phyloP scores from a whole-genome alignment of 2,113 vertebrate species.

The Rhynchopsitta pachyrhyncha region DNA sequence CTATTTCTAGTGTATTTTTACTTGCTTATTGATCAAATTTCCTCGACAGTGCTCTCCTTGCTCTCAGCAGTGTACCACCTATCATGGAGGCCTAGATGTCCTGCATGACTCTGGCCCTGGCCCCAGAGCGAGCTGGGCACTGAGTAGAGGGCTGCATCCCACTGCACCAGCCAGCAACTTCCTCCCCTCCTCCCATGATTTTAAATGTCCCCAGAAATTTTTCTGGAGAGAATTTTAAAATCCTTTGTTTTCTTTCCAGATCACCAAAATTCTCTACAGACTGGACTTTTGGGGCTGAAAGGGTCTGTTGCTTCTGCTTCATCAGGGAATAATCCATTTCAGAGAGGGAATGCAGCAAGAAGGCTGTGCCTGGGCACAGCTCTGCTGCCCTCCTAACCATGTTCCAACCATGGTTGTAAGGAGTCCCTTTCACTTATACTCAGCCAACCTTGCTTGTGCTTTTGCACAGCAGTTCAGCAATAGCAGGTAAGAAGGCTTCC shows the following conservation, averaged over 20 bases:
- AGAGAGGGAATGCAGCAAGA: not conserved
- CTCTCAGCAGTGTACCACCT: not conserved
- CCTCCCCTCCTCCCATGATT: not conserved
- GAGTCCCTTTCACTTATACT: not conserved
- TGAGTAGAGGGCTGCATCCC: not conserved
- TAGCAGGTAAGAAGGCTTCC: not conserved
- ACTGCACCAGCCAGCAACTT: not conserved
- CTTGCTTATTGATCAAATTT: not conserved
- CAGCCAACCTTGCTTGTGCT: not conserved
- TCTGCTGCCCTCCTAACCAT: rapidly evolving
- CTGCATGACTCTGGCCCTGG: not conserved
- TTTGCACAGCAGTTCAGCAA: not conserved
- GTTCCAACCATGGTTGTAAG: not conserved
- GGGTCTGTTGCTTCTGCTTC: not conserved
- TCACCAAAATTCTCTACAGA: not conserved
- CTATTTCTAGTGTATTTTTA: not conserved
- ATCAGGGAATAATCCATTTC: not conserved
- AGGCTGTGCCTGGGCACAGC: not conserved
- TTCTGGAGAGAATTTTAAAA: not conserved
- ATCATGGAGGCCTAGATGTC: rapidly evolving
- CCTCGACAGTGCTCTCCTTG: not conserved
- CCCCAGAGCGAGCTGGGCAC: not conserved
- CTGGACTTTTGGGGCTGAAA: not conserved
- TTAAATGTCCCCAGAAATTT: not conserved
- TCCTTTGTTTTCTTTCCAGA: not conserved